A percentile compares a stretch with the other conserved stretches of the same genome.
Conservation (phyloP, 37 sponge, comb jelly and placozoan species). For the Mnemiopsis leidyi region DNA sequence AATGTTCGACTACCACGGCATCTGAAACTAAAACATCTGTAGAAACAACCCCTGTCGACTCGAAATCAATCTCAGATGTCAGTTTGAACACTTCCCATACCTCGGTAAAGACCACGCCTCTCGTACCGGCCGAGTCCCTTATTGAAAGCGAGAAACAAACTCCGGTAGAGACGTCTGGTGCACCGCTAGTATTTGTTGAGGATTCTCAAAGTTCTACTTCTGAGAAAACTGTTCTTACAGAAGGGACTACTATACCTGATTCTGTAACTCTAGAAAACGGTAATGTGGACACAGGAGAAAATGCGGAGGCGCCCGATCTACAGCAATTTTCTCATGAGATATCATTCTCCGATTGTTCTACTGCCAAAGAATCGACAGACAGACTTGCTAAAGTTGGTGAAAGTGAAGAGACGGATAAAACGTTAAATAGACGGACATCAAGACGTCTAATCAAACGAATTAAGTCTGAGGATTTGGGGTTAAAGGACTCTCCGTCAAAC, state of each 20-base stretch:
- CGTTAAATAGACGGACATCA: slow-evolving; percentile 28
- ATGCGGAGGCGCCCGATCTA: neutral
- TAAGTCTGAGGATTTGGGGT: slow-evolving; percentile 19
- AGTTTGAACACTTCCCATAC: neutral
- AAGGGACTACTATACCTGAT: neutral
- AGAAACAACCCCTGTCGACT: neutral
- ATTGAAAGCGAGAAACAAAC: neutral
- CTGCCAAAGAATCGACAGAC: neutral
- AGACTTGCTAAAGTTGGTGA: neutral
- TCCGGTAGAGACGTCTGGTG: neutral
- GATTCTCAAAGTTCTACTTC: neutral
- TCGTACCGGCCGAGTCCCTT: neutral
- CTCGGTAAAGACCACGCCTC: neutral
- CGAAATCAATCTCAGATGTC: neutral
- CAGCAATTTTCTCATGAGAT: neutral
- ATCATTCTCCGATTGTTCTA: neutral
- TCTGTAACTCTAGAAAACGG: neutral
- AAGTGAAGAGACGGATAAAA: neutral
- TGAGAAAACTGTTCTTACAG: neutral
- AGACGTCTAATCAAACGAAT: neutral
- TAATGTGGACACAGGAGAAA: neutral
- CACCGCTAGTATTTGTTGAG: slow-evolving; percentile 24
- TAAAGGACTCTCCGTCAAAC: neutral
- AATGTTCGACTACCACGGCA: neutral
- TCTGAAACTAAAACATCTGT: neutral